A percentile compares a stretch with the other conserved stretches of the same genome.
These are phyloP conservation scores for Ypsolopha scabrella DNA, from an alignment of 2,888 invertebrate genomes.

Conservation along the genomic window DNA sequence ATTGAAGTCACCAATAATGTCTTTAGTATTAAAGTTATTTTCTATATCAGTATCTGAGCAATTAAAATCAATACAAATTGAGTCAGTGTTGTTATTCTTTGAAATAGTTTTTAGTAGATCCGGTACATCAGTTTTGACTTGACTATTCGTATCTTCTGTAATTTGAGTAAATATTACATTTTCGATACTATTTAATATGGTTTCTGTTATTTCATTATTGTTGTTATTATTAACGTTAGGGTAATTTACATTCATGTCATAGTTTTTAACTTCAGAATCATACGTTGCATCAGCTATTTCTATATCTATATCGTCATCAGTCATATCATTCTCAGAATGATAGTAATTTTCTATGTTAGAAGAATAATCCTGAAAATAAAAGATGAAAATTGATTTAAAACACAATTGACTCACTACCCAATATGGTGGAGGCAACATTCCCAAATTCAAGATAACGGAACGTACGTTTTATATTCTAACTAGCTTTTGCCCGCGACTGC, in stretches of 20 bases:
- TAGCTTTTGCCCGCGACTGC: no score
- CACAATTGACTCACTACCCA: no score
- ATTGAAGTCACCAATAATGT: constrained; percentile 71
- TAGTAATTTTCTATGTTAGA: constrained; percentile 58
- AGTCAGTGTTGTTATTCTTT: constrained; percentile 42
- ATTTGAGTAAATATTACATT: constrained; percentile 22
- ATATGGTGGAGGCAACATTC: no score
- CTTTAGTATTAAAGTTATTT: constrained; percentile 55
- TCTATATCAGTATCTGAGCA: constrained; percentile 54
- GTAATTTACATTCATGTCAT: constrained; percentile 22
- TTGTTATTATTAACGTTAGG: constrained; percentile 54
- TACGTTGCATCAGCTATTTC: constrained; percentile 42
- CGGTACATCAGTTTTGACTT: constrained; percentile 37
- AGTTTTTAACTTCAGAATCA: constrained; percentile 30
- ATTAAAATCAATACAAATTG: constrained; percentile 30
- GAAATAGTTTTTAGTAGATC: constrained; percentile 54
- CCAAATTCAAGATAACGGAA: no score
- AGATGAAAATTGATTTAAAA: no score
- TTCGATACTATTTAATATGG: constrained; percentile 24
- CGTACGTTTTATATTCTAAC: no score
- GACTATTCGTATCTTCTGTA: constrained; percentile 17
- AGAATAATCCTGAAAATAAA: constrained; percentile 51
- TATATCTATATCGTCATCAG: constrained; percentile 58
- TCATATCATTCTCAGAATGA: constrained; percentile 66
- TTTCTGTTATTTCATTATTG: constrained; percentile 21